Percentiles rank a stretch among this genome's conserved stretches.
phyloP scores from a whole-genome alignment of 2,113 vertebrate genomes.

The Ciconia maguari region DNA sequence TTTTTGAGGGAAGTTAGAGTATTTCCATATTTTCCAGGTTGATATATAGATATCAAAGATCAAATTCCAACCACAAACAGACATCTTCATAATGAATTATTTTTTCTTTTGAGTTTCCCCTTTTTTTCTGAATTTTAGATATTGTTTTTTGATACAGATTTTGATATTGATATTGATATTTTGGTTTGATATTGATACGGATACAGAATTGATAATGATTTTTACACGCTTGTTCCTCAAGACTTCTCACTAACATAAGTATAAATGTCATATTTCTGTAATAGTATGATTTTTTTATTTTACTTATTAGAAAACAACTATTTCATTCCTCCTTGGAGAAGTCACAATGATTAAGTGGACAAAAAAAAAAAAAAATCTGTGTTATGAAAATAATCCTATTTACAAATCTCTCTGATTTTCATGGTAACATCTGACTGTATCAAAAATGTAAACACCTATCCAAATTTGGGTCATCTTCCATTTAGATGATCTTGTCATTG shows the following conservation, averaged over 20 bases:
- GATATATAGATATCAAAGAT: not conserved
- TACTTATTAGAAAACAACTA: not conserved
- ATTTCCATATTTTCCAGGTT: not conserved
- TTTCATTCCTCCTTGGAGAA: not conserved
- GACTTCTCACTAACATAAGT: not conserved
- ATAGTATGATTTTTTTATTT: not conserved
- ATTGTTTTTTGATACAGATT: not conserved
- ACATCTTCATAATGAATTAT: not conserved
- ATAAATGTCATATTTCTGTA: not conserved
- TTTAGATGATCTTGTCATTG: not conserved
- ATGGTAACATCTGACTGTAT: not conserved
- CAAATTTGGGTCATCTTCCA: not conserved
- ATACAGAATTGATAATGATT: not conserved
- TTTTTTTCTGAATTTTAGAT: not conserved
- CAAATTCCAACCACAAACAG: not conserved
- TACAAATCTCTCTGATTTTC: not conserved
- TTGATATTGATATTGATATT: too few relatives aligned
- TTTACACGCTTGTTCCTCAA: not conserved
- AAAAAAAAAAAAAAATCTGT: not conserved
- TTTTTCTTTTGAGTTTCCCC: not conserved
- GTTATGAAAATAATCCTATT: not conserved
- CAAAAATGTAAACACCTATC: not conserved
- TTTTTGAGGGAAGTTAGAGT: not conserved
- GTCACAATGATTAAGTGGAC: not conserved
- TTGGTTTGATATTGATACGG: too few relatives aligned